These are phyloP conservation scores for Spicauda simplicius DNA, from an alignment of 2,888 invertebrate species.

Conservation along the genomic window DNA sequence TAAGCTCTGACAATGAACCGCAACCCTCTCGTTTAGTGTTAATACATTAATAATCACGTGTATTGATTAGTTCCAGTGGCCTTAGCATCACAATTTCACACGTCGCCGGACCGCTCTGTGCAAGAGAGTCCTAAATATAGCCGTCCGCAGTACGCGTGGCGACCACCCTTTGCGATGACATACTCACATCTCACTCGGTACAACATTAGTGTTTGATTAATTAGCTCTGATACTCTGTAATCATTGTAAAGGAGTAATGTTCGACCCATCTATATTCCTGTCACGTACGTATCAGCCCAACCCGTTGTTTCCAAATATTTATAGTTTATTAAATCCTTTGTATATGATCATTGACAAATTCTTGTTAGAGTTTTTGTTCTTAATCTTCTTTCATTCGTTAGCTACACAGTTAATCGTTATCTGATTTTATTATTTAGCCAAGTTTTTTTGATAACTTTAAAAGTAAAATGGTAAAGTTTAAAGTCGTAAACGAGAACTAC, in stretches of 20 bases:
- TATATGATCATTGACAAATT: neutral
- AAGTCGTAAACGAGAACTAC: constrained; percentile 31
- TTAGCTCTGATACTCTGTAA: neutral
- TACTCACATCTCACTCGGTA: constrained; percentile 3
- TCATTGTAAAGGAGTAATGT: neutral
- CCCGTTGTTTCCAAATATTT: neutral
- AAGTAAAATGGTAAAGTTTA: constrained; percentile 7
- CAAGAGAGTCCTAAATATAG: constrained; percentile 73
- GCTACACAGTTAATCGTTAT: neutral
- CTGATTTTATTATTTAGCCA: neutral
- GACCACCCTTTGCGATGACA: constrained; percentile 58
- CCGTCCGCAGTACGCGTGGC: constrained; percentile 51
- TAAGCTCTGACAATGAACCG: constrained; percentile 57
- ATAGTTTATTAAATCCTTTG: neutral
- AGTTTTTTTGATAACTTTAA: constrained; percentile 3
- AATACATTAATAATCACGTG: constrained; percentile 61
- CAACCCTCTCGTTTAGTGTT: constrained; percentile 59
- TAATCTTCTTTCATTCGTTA: neutral
- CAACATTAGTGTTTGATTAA: neutral
- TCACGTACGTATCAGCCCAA: neutral
- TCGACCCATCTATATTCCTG: neutral
- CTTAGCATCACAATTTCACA: constrained; percentile 62
- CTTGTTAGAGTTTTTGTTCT: neutral
- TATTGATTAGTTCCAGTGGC: constrained; percentile 66
- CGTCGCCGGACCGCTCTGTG: constrained; percentile 61